These are phyloP conservation scores for Morpho helenor DNA, from an alignment of 2,888 invertebrate species.

Conservation along the genomic window DNA sequence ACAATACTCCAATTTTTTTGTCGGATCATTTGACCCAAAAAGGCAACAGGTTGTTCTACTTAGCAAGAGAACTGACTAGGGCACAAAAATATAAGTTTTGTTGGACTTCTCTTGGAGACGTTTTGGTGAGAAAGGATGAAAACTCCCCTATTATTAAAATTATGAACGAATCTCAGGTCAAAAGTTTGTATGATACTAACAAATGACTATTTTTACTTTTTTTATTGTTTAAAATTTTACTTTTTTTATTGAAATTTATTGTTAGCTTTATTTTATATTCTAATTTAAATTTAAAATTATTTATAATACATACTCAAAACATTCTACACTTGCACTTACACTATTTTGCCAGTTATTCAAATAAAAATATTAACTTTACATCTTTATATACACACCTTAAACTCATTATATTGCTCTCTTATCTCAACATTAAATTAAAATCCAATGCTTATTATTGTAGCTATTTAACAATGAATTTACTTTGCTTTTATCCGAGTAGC, in stretches of 20 bases:
- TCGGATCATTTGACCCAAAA: slow-evolving; percentile 12
- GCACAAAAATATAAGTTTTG: slow-evolving; percentile 9
- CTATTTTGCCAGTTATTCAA: background rate
- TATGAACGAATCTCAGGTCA: slow-evolving; percentile 23
- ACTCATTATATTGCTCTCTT: background rate
- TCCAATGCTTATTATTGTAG: too few relatives aligned
- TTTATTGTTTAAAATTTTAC: too few relatives aligned
- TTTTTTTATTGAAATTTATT: too few relatives aligned
- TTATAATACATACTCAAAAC: too few relatives aligned
- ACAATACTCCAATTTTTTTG: slow-evolving; percentile 11
- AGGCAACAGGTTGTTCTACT: slow-evolving; percentile 12
- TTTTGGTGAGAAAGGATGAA: slow-evolving; percentile 8
- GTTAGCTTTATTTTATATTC: slow-evolving; percentile 18
- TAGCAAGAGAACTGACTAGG: slow-evolving; percentile 10
- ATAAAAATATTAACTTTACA: background rate
- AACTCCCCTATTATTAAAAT: slow-evolving; percentile 26
- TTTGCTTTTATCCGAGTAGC: background rate
- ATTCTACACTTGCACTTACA: background rate
- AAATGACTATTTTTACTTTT: slow-evolving; percentile 26
- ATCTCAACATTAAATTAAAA: background rate
- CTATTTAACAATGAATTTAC: too few relatives aligned
- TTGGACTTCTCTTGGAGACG: slow-evolving; percentile 9
- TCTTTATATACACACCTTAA: background rate
- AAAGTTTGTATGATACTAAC: slow-evolving; percentile 20
- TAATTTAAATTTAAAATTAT: too few relatives aligned